phyloP scores from a whole-genome alignment of 2,888 invertebrate species.

The Mesorhabditis sp. region DNA sequence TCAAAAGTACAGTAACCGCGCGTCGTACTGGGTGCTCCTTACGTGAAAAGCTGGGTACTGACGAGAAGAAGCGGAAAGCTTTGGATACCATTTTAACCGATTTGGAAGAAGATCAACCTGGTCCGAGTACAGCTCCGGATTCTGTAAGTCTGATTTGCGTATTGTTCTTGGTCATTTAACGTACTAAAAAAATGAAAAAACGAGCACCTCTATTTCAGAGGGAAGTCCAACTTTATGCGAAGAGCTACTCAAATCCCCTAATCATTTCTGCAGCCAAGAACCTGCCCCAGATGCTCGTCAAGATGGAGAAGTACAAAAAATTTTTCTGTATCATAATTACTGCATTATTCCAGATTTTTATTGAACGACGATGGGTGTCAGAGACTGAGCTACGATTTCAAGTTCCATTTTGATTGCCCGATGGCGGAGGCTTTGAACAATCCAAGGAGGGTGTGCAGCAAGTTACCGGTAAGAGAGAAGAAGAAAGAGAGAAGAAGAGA shows the following conservation, averaged over 20 bases:
- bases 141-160: background rate
- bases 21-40: background rate
- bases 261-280: background rate
- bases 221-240: background rate
- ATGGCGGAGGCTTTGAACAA: background rate
- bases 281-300: background rate
- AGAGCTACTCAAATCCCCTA: background rate
- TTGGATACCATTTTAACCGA: background rate
- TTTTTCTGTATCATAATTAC: background rate
- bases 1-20: background rate
- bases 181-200: conserved; percentile 1
- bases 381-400: background rate
- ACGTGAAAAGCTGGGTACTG: background rate
- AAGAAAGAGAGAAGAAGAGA: background rate
- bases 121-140: background rate
- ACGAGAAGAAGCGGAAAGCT: background rate
- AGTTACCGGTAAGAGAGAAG: background rate
- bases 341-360: background rate
- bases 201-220: conserved; percentile 1
- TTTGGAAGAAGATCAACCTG: background rate
- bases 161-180: background rate
- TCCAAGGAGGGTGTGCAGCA: background rate
- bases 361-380: background rate
- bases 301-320: background rate
- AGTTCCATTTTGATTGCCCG: background rate